Evolutionary conservation across 2,888 invertebrate species (phyloP), one percentile per base, ranked within the genome.

Genomic region (Coleophora flavipennella): DNA sequence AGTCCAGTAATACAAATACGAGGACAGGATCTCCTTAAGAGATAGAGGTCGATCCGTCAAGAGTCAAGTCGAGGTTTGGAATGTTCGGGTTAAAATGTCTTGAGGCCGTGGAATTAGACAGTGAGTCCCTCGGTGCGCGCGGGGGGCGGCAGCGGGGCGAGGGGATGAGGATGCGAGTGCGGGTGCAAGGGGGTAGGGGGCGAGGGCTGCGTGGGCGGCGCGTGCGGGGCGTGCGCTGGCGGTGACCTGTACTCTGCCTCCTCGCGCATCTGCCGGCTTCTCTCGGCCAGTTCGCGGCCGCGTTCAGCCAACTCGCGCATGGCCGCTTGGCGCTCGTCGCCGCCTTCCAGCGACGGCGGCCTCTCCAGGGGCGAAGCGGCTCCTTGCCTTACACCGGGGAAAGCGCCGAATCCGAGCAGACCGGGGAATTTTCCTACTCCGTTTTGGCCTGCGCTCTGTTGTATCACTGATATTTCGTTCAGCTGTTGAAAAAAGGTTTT

Each of bases 391-490:
- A 59, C 75, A 13, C 87, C 86, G 12, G 83, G 86, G 57, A 91
- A 90, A 39, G 91, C 91, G 7, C 92, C 90, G 69, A 93, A 92
- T n/a, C 92, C 91, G 44, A 93, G 85, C 12, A 92, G 79, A 13
- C 92, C 91, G 33, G 92, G 91, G 75, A 92, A 93, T 66, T 92
- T 92, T 40, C 87, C 87, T 40, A 89, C 85, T 25, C 90, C 87
- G 57, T 91, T 92, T 67, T 91, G 91, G 54, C 88, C 89, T 68
- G 89, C 90, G 73, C 87, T 89, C 64, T 89, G 90, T 62, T 91
- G 92, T 59, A 92, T 91, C 55, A 91, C 91, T 58, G 91, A 91
- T 81, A 92, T 92, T 81, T 92, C 92, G 85, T 91, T 92, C 77
- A 92, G 86, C 92, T 92, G 88, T 53, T 81, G 76, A 45, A 50